Conservation (phyloP, 2,113 vertebrate species). For the Panthera tigris region DNA sequence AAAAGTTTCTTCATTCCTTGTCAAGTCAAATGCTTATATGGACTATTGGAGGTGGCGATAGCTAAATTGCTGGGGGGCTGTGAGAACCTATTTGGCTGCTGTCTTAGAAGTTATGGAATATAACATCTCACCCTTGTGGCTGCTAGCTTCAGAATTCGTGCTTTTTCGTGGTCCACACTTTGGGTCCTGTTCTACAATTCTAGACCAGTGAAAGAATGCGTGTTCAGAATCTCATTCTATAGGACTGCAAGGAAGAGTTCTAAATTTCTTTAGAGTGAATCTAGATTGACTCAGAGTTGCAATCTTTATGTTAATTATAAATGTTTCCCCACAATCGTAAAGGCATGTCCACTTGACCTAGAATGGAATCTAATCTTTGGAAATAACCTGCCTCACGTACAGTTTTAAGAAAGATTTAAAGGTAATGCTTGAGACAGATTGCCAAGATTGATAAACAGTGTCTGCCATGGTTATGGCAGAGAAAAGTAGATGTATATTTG, state of each 20-base stretch:
- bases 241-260: not conserved
- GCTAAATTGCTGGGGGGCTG: not conserved
- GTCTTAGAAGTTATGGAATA: not conserved
- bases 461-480: not conserved
- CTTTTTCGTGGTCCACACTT: not conserved
- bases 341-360: not conserved
- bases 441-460: not conserved
- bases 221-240: not conserved
- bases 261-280: not conserved
- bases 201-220: not conserved
- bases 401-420: not conserved
- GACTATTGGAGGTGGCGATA: not conserved
- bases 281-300: not conserved
- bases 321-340: not conserved
- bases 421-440: not conserved
- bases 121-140: not conserved
- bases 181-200: not conserved
- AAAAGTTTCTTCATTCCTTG: not conserved
- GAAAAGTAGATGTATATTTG: not conserved
- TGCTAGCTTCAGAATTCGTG: not conserved
- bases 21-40: not conserved
- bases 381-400: not conserved
- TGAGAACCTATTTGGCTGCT: not conserved
- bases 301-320: not conserved
- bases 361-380: not conserved